Evolutionary conservation across 1,140 invertebrate species (phyloP), one percentile per base, ranked within the genome.

Genomic region (Teleopsis dalmanni): DNA sequence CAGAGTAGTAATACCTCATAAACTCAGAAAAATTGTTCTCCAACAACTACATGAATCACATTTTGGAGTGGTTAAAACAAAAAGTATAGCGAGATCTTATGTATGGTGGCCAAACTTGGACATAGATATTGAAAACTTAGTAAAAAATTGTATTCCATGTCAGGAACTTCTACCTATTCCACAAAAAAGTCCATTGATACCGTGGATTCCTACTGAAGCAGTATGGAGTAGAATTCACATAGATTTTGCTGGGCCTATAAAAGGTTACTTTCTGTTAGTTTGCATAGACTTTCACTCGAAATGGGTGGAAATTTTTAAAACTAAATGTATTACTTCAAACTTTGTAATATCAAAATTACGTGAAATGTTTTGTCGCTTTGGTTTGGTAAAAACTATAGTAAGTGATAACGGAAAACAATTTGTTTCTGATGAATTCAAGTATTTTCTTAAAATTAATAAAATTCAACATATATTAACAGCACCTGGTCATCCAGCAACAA

Each of bases 11-110:
- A 42, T 47, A 40, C 50, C 50, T 31, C n/a, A 11, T 22, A 47
- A 47, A 51, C 36, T 51, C 11, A 33, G 41, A 36, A 29, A 46
- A 23, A 31, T 16, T 31, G 23, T 36, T 11, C 11, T 49, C 9
- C 33, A 41, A 40, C n/a, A 18, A 11, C 16, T 78, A 11, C 76
- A 79, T 59, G 35, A 46, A 9, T 65, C 58, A 21, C 76, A 78
- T 54, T 56, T 67, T 13, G 76, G 77, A 6, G 73, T 78, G 1
- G 57, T 65, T 13, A 67, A 69, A 52, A 80, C 76, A 63, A 80
- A 80, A 55, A 51, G 62, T 18, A 41, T 76, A 9, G 76, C 76
- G 7, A 49, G 75, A 31, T 58, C 57, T 33, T 72, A 75, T 52
- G 62, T 76, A 7, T 79, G 70, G 54, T 80, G 76, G 74, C 71